A percentile compares a stretch with the other conserved stretches of the same genome.
These are phyloP conservation scores for Eurytoma adleriae DNA, from an alignment of 2,888 invertebrate species.

Conservation along the genomic window DNA sequence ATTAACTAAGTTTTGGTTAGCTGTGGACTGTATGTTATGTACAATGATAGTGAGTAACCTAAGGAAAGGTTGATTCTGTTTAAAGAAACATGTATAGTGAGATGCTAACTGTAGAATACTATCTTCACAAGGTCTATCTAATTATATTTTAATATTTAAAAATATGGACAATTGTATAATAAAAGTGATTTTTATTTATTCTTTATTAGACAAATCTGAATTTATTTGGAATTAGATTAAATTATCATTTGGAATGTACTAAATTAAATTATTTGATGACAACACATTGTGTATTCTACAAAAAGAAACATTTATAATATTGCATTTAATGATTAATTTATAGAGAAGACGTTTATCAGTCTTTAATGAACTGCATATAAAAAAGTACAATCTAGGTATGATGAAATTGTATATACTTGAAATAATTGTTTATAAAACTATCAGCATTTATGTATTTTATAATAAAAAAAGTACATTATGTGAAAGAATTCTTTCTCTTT, in stretches of 20 bases:
- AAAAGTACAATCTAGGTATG: conserved; percentile 39
- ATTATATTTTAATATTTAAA: conserved; percentile 38
- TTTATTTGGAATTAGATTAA: conserved; percentile 1
- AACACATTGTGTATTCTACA: conserved; percentile 23
- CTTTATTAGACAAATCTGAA: not conserved
- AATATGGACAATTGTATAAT: conserved; percentile 29
- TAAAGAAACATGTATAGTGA: conserved; percentile 46
- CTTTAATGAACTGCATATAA: conserved; percentile 34
- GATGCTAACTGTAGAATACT: conserved; percentile 12
- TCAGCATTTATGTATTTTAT: conserved; percentile 35
- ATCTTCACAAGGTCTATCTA: conserved; percentile 15
- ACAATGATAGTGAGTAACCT: conserved; percentile 23
- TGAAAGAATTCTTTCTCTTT: conserved; percentile 28
- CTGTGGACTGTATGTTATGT: not conserved
- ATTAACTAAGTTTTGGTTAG: conserved; percentile 21
- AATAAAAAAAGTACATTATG: conserved; percentile 21
- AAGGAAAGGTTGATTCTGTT: conserved; percentile 1
- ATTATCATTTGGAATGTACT: not conserved
- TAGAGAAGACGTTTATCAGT: conserved; percentile 19
- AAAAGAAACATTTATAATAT: not conserved
- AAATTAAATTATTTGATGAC: not conserved
- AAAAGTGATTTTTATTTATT: conserved; percentile 26
- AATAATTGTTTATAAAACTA: conserved; percentile 40
- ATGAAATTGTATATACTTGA: conserved; percentile 54
- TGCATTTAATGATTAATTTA: conserved; percentile 24